Percentiles rank a stretch among this genome's conserved stretches.
These are phyloP conservation scores for Gymnoscelis rufifasciata DNA, from an alignment of 2,888 invertebrate genomes.

Conservation along the genomic window DNA sequence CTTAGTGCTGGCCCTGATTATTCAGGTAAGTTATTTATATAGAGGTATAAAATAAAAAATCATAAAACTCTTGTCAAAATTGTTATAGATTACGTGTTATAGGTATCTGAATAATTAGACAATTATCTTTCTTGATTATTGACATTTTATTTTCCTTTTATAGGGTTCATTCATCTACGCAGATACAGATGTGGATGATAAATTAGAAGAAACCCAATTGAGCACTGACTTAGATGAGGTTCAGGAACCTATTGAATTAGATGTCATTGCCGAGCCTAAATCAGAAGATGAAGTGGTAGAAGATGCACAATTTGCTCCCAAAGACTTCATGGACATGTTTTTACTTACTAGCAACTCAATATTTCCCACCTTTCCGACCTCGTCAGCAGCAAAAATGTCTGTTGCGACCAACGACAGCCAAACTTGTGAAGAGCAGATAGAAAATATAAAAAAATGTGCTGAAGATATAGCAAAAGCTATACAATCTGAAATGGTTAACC, in stretches of 20 bases:
- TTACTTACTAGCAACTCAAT: slow-evolving; percentile 34
- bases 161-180: slow-evolving; percentile 49
- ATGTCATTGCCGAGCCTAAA: slow-evolving; percentile 33
- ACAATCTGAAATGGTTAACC: slow-evolving; percentile 58
- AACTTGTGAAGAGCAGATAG: slow-evolving; percentile 59
- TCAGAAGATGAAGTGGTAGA: slow-evolving; percentile 33
- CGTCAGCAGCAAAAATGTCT: slow-evolving; percentile 56
- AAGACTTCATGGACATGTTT: slow-evolving; percentile 56
- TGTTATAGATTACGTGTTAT: too few relatives aligned
- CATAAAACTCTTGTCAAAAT: too few relatives aligned
- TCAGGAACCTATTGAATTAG: slow-evolving; percentile 27
- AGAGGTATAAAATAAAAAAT: too few relatives aligned
- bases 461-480: slow-evolving; percentile 52
- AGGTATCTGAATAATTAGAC: too few relatives aligned
- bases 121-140: slow-evolving; percentile 9
- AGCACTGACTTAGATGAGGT: slow-evolving; percentile 8
- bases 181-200: slow-evolving; percentile 27
- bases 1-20: slow-evolving; percentile 52
- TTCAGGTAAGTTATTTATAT: slow-evolving; percentile 50
- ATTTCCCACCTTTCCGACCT: slow-evolving; percentile 36
- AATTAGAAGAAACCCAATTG: slow-evolving; percentile 30
- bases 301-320: slow-evolving; percentile 37
- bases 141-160: slow-evolving; percentile 26
- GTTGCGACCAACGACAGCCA: slow-evolving; percentile 52
- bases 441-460: slow-evolving; percentile 60